Conservation (phyloP, 2,113 vertebrate genomes). For the Vireo altiloquus region DNA sequence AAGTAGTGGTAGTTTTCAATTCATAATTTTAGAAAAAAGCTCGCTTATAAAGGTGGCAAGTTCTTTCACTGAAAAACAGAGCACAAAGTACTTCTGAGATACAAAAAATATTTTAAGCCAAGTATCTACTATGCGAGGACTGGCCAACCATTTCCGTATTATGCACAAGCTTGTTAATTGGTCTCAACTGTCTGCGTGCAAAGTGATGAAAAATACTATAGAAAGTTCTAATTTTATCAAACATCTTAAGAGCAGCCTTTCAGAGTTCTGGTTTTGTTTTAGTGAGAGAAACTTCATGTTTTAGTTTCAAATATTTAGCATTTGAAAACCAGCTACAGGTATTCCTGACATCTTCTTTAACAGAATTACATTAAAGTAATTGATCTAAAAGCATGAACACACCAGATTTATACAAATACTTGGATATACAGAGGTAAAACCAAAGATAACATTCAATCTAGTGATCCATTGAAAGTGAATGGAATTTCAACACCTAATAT, state of each 20-base stretch:
- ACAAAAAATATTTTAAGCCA: constrained; percentile 16
- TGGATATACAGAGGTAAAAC: background rate
- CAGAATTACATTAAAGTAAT: background rate
- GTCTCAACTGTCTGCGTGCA: background rate
- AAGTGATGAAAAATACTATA: background rate
- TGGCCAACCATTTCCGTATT: background rate
- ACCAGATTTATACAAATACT: background rate
- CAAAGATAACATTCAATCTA: background rate
- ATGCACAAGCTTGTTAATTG: background rate
- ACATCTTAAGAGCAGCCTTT: background rate
- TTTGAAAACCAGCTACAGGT: background rate
- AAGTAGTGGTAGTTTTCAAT: background rate
- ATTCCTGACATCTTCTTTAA: background rate
- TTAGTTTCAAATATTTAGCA: background rate
- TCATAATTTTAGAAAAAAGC: background rate
- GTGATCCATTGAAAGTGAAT: background rate
- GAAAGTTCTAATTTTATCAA: background rate
- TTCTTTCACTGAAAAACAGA: background rate
- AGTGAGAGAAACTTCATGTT: background rate
- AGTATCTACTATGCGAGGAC: background rate
- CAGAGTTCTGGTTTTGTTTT: background rate
- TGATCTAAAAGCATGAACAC: background rate
- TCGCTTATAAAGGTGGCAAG: background rate
- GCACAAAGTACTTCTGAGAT: background rate
- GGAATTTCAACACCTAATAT: background rate